Conservation (phyloP, 2,888 invertebrate genomes). For the Imbricaverruca yamaguchii region DNA sequence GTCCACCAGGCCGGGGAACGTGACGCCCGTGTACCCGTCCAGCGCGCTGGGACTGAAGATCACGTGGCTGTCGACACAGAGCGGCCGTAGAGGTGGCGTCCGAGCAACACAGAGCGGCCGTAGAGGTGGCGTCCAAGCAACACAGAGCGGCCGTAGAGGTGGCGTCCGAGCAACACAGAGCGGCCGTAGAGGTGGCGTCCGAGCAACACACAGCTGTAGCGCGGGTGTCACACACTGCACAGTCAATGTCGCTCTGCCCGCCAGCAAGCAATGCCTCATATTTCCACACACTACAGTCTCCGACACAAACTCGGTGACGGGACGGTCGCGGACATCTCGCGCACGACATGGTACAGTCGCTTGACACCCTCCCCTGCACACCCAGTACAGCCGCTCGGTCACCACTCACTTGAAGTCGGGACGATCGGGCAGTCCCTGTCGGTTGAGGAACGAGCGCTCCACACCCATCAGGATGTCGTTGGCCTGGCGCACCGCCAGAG, state of each 20-base stretch:
- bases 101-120: too few relatives aligned
- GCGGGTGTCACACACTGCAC: too few relatives aligned
- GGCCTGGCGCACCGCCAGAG: constrained; percentile 29
- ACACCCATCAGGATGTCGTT: constrained; percentile 32
- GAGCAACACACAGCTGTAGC: too few relatives aligned
- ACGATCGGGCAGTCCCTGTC: constrained; percentile 29
- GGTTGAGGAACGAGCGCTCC: constrained; percentile 32
- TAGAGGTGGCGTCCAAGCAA: background rate
- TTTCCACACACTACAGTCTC: too few relatives aligned
- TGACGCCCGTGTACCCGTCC: constrained; percentile 33
- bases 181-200: background rate
- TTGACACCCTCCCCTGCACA: too few relatives aligned
- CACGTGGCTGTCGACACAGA: constrained; percentile 32
- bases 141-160: background rate
- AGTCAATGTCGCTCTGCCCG: too few relatives aligned
- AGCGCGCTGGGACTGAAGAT: constrained; percentile 34
- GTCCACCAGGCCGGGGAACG: constrained; percentile 35
- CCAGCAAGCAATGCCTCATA: too few relatives aligned
- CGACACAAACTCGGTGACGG: too few relatives aligned
- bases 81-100: background rate
- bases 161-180: too few relatives aligned
- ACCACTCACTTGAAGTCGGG: constrained; percentile 28
- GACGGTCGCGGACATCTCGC: too few relatives aligned
- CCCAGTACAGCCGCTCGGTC: too few relatives aligned
- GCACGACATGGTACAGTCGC: too few relatives aligned